Evolutionary conservation across 2,888 invertebrate genomes (phyloP).

Genomic region (Synergus itoensis): DNA sequence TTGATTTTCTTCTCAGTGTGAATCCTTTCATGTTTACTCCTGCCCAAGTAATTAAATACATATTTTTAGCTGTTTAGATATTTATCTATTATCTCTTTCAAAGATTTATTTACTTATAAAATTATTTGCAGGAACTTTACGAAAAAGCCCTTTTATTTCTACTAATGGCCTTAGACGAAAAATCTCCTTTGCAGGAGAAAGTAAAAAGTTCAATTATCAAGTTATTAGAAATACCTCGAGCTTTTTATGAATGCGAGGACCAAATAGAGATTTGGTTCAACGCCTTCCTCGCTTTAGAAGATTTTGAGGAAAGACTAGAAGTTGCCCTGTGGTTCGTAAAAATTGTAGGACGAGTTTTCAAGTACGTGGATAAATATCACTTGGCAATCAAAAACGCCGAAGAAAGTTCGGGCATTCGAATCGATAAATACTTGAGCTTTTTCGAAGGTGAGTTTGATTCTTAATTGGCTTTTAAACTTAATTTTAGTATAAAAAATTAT

Average conservation of each 20-base stretch:
- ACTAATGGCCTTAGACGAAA: slow-evolving; percentile 59
- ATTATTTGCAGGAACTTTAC: slow-evolving; percentile 61
- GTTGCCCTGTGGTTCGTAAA: slow-evolving; percentile 66
- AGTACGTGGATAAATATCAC: slow-evolving; percentile 66
- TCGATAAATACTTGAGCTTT: slow-evolving; percentile 40
- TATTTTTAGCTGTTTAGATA: slow-evolving; percentile 9
- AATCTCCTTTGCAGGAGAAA: slow-evolving; percentile 48
- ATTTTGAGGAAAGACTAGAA: slow-evolving; percentile 59
- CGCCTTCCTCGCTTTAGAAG: slow-evolving; percentile 71
- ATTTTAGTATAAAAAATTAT: background rate
- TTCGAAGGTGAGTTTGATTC: slow-evolving; percentile 1
- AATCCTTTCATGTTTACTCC: slow-evolving; percentile 69
- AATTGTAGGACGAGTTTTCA: slow-evolving; percentile 57
- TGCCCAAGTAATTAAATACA: slow-evolving; percentile 55
- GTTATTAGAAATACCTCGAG: slow-evolving; percentile 82
- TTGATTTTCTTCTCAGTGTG: slow-evolving; percentile 71
- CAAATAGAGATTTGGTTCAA: slow-evolving; percentile 86
- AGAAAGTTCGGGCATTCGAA: slow-evolving; percentile 58
- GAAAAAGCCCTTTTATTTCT: slow-evolving; percentile 64
- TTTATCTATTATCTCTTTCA: slow-evolving; percentile 6
- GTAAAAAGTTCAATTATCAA: slow-evolving; percentile 80
- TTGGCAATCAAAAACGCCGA: slow-evolving; percentile 62
- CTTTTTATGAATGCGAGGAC: slow-evolving; percentile 83
- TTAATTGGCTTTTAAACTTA: slow-evolving; percentile 25
- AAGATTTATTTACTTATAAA: background rate